A percentile compares a stretch with the other conserved stretches of the same genome.
phyloP scores from a whole-genome alignment of 2,888 invertebrate species.

The Ectemnius continuus region DNA sequence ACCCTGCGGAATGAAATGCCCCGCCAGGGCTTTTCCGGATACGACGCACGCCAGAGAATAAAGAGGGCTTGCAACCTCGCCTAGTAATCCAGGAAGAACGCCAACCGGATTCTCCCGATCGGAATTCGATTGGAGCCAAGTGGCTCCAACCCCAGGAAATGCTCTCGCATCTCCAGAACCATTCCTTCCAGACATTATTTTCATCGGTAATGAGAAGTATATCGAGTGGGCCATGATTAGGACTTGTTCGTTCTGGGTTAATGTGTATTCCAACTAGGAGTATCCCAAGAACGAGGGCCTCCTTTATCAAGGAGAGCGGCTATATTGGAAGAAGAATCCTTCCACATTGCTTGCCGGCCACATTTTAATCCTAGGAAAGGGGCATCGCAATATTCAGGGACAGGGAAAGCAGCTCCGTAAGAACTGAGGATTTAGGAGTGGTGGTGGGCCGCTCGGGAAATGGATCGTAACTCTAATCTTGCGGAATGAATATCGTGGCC shows the following conservation, averaged over 20 bases:
- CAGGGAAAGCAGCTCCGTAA: neutral
- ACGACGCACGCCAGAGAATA: conserved; percentile 66
- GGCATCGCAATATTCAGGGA: neutral
- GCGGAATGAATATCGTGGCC: conserved; percentile 13
- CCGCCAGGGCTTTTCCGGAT: conserved; percentile 60
- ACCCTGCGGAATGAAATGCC: conserved; percentile 56
- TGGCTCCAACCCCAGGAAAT: no score
- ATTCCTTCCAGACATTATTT: no score
- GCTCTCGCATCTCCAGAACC: no score
- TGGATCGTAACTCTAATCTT: conserved; percentile 7
- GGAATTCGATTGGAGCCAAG: conserved; percentile 6
- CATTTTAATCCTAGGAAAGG: conserved; percentile 11
- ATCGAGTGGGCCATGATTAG: no score
- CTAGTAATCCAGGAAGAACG: conserved; percentile 27
- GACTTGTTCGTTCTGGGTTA: no score
- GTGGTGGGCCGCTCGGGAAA: neutral
- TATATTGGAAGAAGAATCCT: neutral
- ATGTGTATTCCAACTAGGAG: no score
- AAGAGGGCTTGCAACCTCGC: conserved; percentile 43
- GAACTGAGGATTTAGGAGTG: neutral
- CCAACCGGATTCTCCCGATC: conserved; percentile 5
- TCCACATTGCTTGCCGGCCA: neutral
- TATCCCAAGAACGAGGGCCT: no score
- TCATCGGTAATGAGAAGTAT: no score
- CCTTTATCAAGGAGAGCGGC: no score